Conservation (phyloP, 2,888 invertebrate species). For the Sclerodermus sp. region DNA sequence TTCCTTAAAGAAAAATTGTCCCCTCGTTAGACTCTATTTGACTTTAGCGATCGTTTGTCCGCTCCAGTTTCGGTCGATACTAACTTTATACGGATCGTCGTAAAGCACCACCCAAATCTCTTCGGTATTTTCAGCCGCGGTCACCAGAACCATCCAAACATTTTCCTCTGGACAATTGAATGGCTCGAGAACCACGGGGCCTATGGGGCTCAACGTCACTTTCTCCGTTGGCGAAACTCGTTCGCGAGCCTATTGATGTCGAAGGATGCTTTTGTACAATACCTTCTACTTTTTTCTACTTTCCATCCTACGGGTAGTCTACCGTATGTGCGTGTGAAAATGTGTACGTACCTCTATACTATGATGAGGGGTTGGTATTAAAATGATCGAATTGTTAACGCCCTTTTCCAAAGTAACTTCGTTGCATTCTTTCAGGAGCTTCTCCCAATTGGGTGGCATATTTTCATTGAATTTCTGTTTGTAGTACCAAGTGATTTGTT, state of each 20-base stretch:
- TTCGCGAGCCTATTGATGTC: too few species aligned
- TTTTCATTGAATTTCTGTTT: slow-evolving; percentile 67
- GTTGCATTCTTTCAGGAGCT: slow-evolving; percentile 64
- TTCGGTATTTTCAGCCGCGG: slow-evolving; percentile 64
- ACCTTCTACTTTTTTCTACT: too few species aligned
- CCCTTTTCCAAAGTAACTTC: slow-evolving; percentile 62
- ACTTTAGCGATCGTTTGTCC: too few species aligned
- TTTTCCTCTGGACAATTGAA: slow-evolving; percentile 51
- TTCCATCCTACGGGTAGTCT: too few species aligned
- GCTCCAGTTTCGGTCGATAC: too few species aligned
- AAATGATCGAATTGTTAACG: slow-evolving; percentile 60
- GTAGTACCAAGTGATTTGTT: slow-evolving; percentile 59
- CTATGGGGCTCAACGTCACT: slow-evolving; percentile 27
- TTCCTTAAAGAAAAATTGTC: too few species aligned
- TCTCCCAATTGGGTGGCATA: slow-evolving; percentile 72
- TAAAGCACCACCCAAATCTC: slow-evolving; percentile 72
- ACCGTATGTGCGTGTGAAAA: too few species aligned
- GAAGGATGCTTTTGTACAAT: too few species aligned
- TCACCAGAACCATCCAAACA: slow-evolving; percentile 66
- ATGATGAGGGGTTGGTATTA: slow-evolving; percentile 24
- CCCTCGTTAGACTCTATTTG: too few species aligned
- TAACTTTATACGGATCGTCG: slow-evolving; percentile 66
- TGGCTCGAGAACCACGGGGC: slow-evolving; percentile 25
- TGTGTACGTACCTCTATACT: too few species aligned
- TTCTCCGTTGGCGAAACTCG: slow-evolving; percentile 18